A percentile compares a stretch with the other conserved stretches of the same genome.
Evolutionary conservation across 2,113 vertebrate genomes (phyloP).

Genomic region (Paracanthobrama guichenoti): DNA sequence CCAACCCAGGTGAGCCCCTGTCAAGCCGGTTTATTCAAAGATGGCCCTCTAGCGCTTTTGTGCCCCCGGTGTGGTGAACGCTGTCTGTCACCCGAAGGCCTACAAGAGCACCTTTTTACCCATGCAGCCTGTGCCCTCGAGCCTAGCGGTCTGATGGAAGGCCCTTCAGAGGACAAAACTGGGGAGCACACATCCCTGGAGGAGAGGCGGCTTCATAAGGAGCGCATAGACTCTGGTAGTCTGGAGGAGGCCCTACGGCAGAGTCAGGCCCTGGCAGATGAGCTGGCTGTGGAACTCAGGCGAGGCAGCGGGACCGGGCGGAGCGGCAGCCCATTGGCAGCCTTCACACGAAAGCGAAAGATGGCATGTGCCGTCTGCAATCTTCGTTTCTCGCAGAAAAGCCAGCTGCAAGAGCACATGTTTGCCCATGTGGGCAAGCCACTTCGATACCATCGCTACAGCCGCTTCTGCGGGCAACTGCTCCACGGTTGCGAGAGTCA

Average conservation of each 20-base stretch:
- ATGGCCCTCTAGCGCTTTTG: constrained; percentile 73
- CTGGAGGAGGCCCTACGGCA: constrained; percentile 83
- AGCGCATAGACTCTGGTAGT: constrained; percentile 68
- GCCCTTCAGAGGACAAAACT: constrained; percentile 62
- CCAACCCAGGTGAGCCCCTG: constrained; percentile 66
- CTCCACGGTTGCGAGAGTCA: constrained; percentile 78
- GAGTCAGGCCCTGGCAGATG: constrained; percentile 81
- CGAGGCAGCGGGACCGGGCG: constrained; percentile 69
- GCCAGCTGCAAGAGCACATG: constrained; percentile 94
- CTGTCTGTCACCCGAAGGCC: constrained; percentile 81
- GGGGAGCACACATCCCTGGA: constrained; percentile 66
- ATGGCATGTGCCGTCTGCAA: constrained; percentile 88
- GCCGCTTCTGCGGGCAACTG: constrained; percentile 76
- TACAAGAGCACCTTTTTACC: constrained; percentile 89
- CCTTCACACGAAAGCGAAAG: constrained; percentile 89
- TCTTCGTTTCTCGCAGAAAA: constrained; percentile 86
- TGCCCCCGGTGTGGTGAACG: constrained; percentile 93
- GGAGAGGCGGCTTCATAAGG: constrained; percentile 67
- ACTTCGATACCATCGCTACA: constrained; percentile 81
- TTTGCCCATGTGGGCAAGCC: constrained; percentile 88
- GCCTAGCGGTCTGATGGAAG: constrained; percentile 80
- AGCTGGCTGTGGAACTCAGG: constrained; percentile 83
- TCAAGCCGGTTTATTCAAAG: constrained; percentile 73
- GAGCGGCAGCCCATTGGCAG: constrained; percentile 63
- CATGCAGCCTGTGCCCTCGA: constrained; percentile 84